A percentile compares a stretch with the other conserved stretches of the same genome.
Conservation (phyloP, 1,140 invertebrate genomes). For the Muscidifurax raptorellus region DNA sequence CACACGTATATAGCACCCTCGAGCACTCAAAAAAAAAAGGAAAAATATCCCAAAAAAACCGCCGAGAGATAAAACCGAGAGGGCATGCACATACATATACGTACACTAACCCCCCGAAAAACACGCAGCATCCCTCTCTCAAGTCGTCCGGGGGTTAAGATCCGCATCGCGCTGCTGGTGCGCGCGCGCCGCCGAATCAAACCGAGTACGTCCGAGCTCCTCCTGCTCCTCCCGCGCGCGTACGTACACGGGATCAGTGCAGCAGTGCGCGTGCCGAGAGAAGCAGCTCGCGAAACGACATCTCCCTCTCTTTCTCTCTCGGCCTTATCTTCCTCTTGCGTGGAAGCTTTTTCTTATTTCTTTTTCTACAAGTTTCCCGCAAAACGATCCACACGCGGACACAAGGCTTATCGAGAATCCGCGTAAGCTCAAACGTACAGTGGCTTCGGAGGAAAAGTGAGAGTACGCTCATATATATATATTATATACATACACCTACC, state of each 20-base stretch:
- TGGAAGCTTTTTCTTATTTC: neutral
- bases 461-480: no score
- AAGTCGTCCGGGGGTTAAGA: neutral
- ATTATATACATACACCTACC: no score
- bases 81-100: no score
- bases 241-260: slow-evolving; percentile 12
- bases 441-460: no score
- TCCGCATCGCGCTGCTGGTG: neutral
- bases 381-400: no score
- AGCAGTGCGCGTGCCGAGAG: slow-evolving; percentile 37
- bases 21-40: no score
- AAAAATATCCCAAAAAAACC: no score
- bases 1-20: neutral
- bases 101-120: neutral
- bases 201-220: slow-evolving; percentile 26
- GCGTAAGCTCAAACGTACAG: no score
- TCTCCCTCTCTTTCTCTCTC: slow-evolving; percentile 20
- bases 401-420: no score
- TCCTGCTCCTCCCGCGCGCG: neutral
- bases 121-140: neutral
- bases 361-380: neutral
- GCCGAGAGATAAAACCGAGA: no score
- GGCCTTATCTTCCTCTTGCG: slow-evolving; percentile 9
- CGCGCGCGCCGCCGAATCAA: neutral
- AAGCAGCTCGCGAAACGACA: slow-evolving; percentile 18